Evolutionary conservation across 2,888 invertebrate species (phyloP).

Genomic region (Trichacis sp.): DNA sequence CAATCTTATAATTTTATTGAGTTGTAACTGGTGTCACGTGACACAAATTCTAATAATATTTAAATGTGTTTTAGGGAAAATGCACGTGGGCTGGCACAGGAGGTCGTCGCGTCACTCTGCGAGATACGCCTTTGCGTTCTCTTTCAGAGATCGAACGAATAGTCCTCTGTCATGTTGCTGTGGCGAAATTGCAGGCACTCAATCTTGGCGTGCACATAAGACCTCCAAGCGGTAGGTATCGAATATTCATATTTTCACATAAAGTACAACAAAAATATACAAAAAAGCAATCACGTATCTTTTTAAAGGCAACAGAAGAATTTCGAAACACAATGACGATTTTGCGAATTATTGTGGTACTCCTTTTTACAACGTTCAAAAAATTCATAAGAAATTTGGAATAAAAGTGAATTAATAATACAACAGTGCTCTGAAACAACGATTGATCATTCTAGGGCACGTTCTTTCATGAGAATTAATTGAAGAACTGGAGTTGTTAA

Average conservation of each 20-base stretch:
- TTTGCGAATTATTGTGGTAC: too few relatives aligned
- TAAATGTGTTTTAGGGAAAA: constrained; percentile 75
- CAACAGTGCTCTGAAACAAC: too few relatives aligned
- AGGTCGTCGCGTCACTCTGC: constrained; percentile 78
- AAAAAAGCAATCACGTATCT: too few relatives aligned
- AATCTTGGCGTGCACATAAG: constrained; percentile 85
- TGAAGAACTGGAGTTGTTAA: too few relatives aligned
- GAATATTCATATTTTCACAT: not conserved
- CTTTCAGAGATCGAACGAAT: constrained; percentile 84
- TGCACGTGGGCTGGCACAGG: constrained; percentile 82
- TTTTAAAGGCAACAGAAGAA: too few relatives aligned
- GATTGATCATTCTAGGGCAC: too few relatives aligned
- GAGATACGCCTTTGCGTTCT: constrained; percentile 78
- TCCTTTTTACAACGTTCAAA: too few relatives aligned
- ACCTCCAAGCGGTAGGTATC: constrained; percentile 82
- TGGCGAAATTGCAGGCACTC: constrained; percentile 86
- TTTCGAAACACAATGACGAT: too few relatives aligned
- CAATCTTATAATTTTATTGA: too few relatives aligned
- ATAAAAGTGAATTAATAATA: too few relatives aligned
- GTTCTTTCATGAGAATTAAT: too few relatives aligned
- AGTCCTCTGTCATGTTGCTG: constrained; percentile 86
- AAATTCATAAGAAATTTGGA: too few relatives aligned
- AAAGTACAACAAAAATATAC: not conserved
- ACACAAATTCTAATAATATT: not conserved
- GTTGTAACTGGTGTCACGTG: not conserved